Conservation (phyloP, 2,797 vertebrate species). For the Sebastes miniatus region DNA sequence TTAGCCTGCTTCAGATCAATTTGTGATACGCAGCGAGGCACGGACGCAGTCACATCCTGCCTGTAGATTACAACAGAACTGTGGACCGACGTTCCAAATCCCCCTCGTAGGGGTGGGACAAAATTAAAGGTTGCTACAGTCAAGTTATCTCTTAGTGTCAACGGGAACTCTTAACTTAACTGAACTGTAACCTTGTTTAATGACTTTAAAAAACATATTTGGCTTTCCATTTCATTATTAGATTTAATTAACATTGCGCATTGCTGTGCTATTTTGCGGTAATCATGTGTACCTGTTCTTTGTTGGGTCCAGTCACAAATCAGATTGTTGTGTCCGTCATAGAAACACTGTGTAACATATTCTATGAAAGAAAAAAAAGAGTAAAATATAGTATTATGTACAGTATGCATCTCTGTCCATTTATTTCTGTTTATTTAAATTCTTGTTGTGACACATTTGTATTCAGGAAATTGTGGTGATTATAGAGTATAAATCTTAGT, state of each 20-base stretch:
- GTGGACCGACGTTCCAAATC: conserved; percentile 33
- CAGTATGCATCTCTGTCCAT: not conserved
- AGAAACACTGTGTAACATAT: conserved; percentile 84
- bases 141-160: conserved; percentile 8
- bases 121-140: conserved; percentile 24
- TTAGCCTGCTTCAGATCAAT: conserved; percentile 57
- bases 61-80: conserved; percentile 46
- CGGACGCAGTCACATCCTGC: conserved; percentile 1
- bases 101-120: not conserved
- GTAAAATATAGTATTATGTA: not conserved
- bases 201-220: not conserved
- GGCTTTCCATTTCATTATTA: not conserved
- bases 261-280: conserved; percentile 40
- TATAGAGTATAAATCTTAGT: not conserved
- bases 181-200: not conserved
- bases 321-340: conserved; percentile 70
- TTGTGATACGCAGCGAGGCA: conserved; percentile 32
- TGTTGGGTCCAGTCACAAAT: conserved; percentile 84
- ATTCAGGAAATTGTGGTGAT: not conserved
- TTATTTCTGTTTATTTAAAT: not conserved
- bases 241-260: not conserved
- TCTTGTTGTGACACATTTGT: not conserved
- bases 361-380: conserved; percentile 63
- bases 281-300: conserved; percentile 69
- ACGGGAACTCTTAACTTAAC: not conserved